A percentile compares a stretch with the other conserved stretches of the same genome.
Evolutionary conservation across 2,113 vertebrate species (phyloP).

Genomic region (Sinocyclocheilus anophthalmus): DNA sequence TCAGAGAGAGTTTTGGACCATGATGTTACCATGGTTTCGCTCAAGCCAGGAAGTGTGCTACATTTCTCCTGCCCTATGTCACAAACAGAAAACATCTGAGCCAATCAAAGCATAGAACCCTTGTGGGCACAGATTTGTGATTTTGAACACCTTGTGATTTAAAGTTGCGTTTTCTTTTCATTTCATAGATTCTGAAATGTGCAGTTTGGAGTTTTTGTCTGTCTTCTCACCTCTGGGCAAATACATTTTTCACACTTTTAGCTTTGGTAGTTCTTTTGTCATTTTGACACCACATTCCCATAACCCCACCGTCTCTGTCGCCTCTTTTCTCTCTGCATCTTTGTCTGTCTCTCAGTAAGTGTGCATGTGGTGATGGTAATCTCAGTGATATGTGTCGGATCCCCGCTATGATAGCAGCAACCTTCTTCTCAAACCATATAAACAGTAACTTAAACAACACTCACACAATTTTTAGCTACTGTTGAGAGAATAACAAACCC

Average conservation of each 20-base stretch:
- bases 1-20: background rate
- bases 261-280: background rate
- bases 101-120: background rate
- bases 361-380: slow-evolving; percentile 37
- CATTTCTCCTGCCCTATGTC: slow-evolving; percentile 13
- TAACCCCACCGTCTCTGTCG: background rate
- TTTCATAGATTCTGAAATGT: background rate
- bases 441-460: no score
- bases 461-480: no score
- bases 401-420: no score
- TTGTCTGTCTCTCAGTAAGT: slow-evolving; percentile 1
- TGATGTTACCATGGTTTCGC: slow-evolving; percentile 30
- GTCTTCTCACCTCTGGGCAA: background rate
- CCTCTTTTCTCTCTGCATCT: background rate
- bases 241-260: background rate
- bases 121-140: background rate
- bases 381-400: no score
- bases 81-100: background rate
- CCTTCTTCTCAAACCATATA: no score
- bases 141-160: background rate
- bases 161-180: background rate
- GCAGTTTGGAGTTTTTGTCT: background rate
- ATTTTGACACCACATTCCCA: background rate
- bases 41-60: slow-evolving; percentile 31
- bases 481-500: no score